Conservation (phyloP, 2,113 vertebrate species). For the Addax nasomaculatus region DNA sequence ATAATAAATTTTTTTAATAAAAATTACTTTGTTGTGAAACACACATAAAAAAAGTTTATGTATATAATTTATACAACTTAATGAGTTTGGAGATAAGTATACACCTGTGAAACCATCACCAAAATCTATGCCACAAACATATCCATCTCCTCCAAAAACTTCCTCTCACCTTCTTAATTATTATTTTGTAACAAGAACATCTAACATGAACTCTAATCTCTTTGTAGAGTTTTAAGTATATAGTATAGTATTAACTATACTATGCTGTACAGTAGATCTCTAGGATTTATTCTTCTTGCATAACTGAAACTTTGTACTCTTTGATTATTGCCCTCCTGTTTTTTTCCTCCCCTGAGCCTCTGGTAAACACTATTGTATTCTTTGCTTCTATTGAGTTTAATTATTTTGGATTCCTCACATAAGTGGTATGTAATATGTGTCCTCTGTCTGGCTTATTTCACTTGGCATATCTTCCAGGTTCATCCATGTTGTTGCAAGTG, state of each 20-base stretch:
- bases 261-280: neutral
- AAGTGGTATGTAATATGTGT: neutral
- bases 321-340: neutral
- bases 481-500: neutral
- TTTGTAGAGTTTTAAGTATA: neutral
- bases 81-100: neutral
- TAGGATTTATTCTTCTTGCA: neutral
- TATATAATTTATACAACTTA: neutral
- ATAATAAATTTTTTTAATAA: neutral
- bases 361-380: neutral
- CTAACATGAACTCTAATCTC: neutral
- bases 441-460: neutral
- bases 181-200: neutral
- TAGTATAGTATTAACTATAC: neutral
- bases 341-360: neutral
- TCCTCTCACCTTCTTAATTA: neutral
- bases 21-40: neutral
- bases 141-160: neutral
- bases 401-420: neutral
- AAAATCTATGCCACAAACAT: neutral
- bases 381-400: neutral
- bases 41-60: neutral
- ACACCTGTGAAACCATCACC: neutral
- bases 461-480: neutral
- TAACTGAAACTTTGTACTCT: neutral